phyloP scores from a whole-genome alignment of 2,888 invertebrate species.

The Acheta domesticus region DNA sequence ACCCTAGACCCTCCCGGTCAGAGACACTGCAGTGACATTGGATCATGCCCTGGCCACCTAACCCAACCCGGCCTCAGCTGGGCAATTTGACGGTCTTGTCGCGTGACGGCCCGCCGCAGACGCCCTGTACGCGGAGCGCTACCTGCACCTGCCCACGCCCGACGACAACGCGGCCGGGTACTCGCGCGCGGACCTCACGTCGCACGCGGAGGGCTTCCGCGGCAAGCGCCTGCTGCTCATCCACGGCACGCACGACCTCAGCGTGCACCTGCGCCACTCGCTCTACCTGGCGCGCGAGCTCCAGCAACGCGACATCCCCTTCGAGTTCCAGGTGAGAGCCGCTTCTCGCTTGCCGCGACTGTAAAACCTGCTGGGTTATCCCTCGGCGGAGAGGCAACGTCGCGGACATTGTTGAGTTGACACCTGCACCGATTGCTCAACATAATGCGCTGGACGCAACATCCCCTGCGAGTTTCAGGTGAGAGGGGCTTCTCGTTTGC shows the following conservation, averaged over 20 bases:
- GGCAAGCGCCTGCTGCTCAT: background rate
- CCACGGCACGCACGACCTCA: background rate
- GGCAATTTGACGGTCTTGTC: no score
- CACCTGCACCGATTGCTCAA: no score
- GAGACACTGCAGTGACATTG: no score
- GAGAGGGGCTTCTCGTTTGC: background rate
- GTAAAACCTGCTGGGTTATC: no score
- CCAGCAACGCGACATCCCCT: background rate
- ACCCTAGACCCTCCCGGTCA: no score
- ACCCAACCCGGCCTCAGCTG: no score
- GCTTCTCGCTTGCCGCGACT: background rate
- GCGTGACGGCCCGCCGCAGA: background rate
- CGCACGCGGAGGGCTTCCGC: background rate
- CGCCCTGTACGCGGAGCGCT: background rate
- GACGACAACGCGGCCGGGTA: constrained; percentile 4
- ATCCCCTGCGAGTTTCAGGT: background rate
- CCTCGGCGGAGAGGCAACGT: no score
- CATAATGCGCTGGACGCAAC: no score
- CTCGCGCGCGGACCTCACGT: background rate
- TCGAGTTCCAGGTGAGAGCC: background rate
- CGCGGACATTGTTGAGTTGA: no score
- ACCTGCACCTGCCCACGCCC: background rate
- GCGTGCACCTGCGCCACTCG: background rate
- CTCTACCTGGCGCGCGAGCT: background rate
- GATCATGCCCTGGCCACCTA: no score